phyloP scores from a whole-genome alignment of 2,888 invertebrate genomes.

The Hedychridium roseum region DNA sequence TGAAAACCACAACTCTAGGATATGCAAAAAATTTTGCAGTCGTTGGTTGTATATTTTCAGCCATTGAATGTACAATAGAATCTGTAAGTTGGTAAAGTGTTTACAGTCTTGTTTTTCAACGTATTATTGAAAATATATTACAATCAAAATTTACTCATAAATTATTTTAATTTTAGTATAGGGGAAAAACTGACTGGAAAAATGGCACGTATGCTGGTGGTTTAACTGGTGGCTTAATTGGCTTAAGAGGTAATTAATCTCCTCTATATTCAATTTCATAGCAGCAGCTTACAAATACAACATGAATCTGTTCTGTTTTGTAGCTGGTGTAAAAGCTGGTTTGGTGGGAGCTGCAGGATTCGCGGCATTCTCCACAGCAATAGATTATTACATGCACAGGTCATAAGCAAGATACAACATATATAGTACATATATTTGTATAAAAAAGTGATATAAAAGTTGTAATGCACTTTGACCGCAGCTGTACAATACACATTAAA shows the following conservation, averaged over 20 bases:
- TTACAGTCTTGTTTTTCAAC: constrained; percentile 16
- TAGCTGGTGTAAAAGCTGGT: constrained; percentile 94
- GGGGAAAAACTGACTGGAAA: constrained; percentile 95
- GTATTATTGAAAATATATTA: neutral
- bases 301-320: constrained; percentile 45
- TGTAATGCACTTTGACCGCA: constrained; percentile 17
- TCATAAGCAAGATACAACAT: constrained; percentile 23
- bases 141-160: constrained; percentile 3
- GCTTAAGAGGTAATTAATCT: constrained; percentile 73
- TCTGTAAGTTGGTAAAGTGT: constrained; percentile 68
- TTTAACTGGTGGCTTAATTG: constrained; percentile 92
- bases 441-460: constrained; percentile 40
- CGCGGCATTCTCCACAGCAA: constrained; percentile 95
- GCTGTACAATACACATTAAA: constrained; percentile 30
- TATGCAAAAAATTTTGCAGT: constrained; percentile 99
- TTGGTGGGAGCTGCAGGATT: constrained; percentile 95
- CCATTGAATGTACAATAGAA: constrained; percentile 94
- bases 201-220: constrained; percentile 96
- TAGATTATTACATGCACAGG: constrained; percentile 92
- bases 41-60: constrained; percentile 93
- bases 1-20: constrained; percentile 88
- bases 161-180: constrained; percentile 63
- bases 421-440: constrained; percentile 31
- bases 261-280: constrained; percentile 3
- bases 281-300: neutral